Percentiles rank a stretch among this genome's conserved stretches.
These are phyloP conservation scores for Acanthosoma haemorrhoidale DNA, from an alignment of 2,888 invertebrate species.

Conservation along the genomic window DNA sequence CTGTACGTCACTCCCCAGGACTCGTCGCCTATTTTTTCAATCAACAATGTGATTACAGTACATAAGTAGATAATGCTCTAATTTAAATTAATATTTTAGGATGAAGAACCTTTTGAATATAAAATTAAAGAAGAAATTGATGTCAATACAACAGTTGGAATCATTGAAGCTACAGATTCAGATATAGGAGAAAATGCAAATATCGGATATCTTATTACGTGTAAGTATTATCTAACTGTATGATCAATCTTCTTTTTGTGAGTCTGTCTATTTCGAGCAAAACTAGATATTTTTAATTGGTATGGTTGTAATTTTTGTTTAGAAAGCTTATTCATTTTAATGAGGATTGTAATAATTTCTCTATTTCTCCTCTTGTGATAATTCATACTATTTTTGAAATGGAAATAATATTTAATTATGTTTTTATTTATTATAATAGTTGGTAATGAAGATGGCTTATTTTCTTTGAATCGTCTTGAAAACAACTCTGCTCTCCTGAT, in stretches of 20 bases:
- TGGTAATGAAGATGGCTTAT: constrained; percentile 63
- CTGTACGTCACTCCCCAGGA: too few species aligned
- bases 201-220: constrained; percentile 66
- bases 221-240: constrained; percentile 48
- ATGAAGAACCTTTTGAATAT: constrained; percentile 60
- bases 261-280: not conserved
- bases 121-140: constrained; percentile 62
- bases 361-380: too few species aligned
- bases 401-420: not conserved
- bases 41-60: too few species aligned
- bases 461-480: constrained; percentile 57
- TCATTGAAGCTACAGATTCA: constrained; percentile 64
- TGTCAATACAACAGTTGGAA: constrained; percentile 61
- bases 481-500: constrained; percentile 61
- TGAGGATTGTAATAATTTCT: too few species aligned
- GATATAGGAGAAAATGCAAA: constrained; percentile 70
- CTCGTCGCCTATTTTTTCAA: not conserved
- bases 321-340: too few species aligned
- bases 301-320: too few species aligned
- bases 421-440: constrained; percentile 46
- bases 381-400: too few species aligned
- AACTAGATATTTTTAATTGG: too few species aligned
- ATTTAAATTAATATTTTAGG: constrained; percentile 47
- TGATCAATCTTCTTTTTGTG: not conserved
- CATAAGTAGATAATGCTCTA: not conserved